Evolutionary conservation across 2,113 vertebrate species (phyloP).

Genomic region (Sinocyclocheilus anshuiensis): DNA sequence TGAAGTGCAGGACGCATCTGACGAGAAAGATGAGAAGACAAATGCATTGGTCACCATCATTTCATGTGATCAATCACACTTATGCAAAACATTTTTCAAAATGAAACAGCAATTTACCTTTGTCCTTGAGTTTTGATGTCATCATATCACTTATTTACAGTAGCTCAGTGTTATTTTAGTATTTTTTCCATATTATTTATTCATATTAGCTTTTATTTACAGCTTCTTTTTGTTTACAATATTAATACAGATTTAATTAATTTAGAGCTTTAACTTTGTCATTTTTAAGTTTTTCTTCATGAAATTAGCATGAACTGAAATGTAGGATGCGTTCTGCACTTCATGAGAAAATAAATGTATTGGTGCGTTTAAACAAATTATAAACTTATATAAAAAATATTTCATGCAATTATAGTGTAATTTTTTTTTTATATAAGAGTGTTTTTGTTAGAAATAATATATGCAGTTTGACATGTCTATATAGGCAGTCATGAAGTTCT

Average conservation of each 20-base stretch:
- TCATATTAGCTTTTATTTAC: background rate
- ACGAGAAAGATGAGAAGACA: background rate
- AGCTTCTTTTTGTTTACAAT: background rate
- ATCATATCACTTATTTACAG: background rate
- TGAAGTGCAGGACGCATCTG: background rate
- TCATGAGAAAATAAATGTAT: background rate
- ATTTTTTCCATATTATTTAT: background rate
- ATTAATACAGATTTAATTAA: background rate
- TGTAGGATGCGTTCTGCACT: background rate
- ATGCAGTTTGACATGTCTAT: background rate
- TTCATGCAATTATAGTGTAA: no score
- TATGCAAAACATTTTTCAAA: background rate
- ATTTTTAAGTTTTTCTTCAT: background rate
- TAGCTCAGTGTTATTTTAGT: background rate
- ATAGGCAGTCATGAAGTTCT: background rate
- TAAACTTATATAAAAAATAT: background rate
- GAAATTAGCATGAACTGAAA: no score
- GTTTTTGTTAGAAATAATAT: no score
- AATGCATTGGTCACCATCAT: background rate
- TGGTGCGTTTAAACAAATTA: background rate
- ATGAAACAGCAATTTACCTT: background rate
- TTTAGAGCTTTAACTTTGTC: background rate
- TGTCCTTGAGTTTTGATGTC: background rate
- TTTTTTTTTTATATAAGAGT: no score
- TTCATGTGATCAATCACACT: background rate